Base-by-base conservation (phyloP, 2,797 vertebrate species). In the Spinus pinus region DNA sequence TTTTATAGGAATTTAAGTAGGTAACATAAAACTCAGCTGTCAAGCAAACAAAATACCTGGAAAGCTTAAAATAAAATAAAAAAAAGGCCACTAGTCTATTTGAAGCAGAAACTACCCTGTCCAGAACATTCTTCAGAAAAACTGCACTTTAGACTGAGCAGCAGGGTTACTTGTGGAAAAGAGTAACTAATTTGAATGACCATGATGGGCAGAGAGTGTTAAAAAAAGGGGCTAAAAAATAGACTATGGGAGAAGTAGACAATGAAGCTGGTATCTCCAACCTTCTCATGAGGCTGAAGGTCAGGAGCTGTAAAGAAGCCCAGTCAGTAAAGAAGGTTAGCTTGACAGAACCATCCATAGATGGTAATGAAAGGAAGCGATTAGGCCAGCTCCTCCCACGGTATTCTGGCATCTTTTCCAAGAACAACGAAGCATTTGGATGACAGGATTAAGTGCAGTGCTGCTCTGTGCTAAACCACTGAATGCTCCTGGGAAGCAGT, bases 281-380 rank as follows among this genome's bases (percentile, higher is more conserved):
- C 44, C 25, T 33, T 49, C 62, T 88, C 66, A 51, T 1, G 9
- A 81, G 73, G 47, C 66, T 94, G 90, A 81, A 90, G 93, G 82
- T 96, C 93, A 94, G 88, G 80, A 86, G 70, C 73, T 90, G 54
- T 93, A 90, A 94, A 91, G 82, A 75, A 93, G 74, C 44, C 70
- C 17, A 75, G 82, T 60, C 72, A 81, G 85, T 72, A 78, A 69
- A 90, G 73, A 41, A 95, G 70, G 39, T 78, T 90, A 81, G 90
- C 73, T 84, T 96, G 94, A 94, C 93, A 96, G 94, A 95, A 81
- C 88, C 90, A 88, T 58, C 94, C 96, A 93, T 94, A 96, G 95
- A 96, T 93, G 96, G 96, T 95, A 91, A 96, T 51, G 77, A 93
- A 96, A 94, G 93, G 92, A 96, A 95, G 77, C 80, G 90, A 93